Percentiles rank a stretch among this genome's conserved stretches.
Evolutionary conservation across 2,888 invertebrate species (phyloP).

Genomic region (Caenorhabditis drosophilae): DNA sequence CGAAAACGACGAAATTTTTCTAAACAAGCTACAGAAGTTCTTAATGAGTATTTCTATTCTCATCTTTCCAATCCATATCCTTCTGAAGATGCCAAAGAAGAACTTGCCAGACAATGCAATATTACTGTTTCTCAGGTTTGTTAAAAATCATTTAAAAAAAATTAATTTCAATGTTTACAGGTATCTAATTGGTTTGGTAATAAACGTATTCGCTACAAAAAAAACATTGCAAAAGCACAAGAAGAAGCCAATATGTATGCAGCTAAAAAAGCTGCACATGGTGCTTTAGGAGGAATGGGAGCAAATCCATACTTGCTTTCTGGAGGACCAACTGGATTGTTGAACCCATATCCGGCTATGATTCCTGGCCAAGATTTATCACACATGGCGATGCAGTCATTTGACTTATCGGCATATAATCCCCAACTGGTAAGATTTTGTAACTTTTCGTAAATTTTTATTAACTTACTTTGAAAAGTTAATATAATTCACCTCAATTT

Average conservation of each 20-base stretch:
- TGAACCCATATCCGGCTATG: slow-evolving; percentile 52
- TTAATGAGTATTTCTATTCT: slow-evolving; percentile 99
- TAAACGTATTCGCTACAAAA: slow-evolving; percentile 99
- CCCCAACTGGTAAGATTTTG: slow-evolving; percentile 47
- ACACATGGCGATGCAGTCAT: slow-evolving; percentile 49
- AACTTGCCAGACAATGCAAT: slow-evolving; percentile 96
- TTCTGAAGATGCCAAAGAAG: slow-evolving; percentile 99
- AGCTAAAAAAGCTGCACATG: slow-evolving; percentile 84
- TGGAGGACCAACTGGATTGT: slow-evolving; percentile 37
- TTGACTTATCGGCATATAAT: slow-evolving; percentile 54
- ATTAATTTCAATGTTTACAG: slow-evolving; percentile 13
- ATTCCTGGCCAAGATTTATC: slow-evolving; percentile 48
- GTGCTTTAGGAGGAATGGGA: slow-evolving; percentile 47
- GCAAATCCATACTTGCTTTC: slow-evolving; percentile 44
- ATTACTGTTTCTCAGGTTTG: slow-evolving; percentile 92
- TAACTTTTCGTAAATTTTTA: slow-evolving; percentile 1
- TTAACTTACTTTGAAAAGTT: no score
- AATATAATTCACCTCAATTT: not conserved
- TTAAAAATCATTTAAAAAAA: slow-evolving; percentile 1
- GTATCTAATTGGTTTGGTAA: slow-evolving; percentile 98
- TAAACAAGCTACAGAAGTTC: slow-evolving; percentile 97
- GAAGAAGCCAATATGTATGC: slow-evolving; percentile 99
- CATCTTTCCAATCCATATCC: slow-evolving; percentile 99
- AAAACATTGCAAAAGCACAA: slow-evolving; percentile 97
- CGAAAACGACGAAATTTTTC: slow-evolving; percentile 95